phyloP scores from a whole-genome alignment of 2,113 vertebrate species.

The Ictidomys tridecemlineatus region DNA sequence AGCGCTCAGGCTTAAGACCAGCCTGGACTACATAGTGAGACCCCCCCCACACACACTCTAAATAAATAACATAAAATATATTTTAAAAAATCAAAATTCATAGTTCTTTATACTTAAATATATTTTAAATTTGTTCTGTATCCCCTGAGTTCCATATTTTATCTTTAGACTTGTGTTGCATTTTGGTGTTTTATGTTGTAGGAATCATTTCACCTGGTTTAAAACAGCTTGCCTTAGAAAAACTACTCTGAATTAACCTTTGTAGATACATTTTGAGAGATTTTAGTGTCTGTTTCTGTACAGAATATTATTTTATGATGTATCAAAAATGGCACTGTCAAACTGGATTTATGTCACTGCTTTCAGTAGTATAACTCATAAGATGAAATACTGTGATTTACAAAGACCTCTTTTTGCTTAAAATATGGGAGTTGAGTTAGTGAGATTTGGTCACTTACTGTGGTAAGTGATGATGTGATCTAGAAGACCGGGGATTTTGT shows the following conservation, averaged over 20 bases:
- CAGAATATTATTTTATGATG: conserved; percentile 18
- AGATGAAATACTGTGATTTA: conserved; percentile 49
- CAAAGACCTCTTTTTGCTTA: conserved; percentile 36
- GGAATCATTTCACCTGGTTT: conserved; percentile 25
- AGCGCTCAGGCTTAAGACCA: background rate
- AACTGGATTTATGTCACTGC: background rate
- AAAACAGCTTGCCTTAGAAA: conserved; percentile 30
- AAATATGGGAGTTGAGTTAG: background rate
- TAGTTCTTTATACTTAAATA: background rate
- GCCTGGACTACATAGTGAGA: background rate
- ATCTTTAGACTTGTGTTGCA: background rate
- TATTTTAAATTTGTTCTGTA: background rate
- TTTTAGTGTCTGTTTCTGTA: conserved; percentile 34
- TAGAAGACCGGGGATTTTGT: background rate
- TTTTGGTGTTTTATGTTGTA: background rate
- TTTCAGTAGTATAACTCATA: background rate
- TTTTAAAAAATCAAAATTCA: background rate
- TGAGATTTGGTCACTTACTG: conserved; percentile 8
- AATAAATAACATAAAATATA: background rate
- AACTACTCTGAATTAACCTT: conserved; percentile 39
- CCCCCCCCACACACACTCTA: background rate
- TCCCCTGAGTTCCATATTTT: conserved; percentile 24
- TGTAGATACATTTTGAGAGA: conserved; percentile 8
- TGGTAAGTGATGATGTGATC: background rate
- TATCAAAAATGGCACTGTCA: background rate